Conservation (phyloP, 1,140 invertebrate genomes). For the Ylistrum balloti region DNA sequence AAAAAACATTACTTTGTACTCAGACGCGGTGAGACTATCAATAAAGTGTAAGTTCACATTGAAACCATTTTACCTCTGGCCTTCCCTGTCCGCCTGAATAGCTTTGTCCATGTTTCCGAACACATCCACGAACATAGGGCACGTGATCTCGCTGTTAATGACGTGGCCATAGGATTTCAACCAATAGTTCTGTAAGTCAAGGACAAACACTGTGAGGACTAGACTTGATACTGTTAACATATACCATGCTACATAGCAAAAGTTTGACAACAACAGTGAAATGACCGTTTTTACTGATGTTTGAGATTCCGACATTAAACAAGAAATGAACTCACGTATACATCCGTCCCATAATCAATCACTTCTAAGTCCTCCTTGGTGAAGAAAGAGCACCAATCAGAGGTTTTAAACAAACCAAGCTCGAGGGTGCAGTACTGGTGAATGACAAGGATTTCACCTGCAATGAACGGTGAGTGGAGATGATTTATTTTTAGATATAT, state of each 20-base stretch:
- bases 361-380: slow-evolving; percentile 87
- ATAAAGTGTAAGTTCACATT: too few species aligned
- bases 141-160: slow-evolving; percentile 90
- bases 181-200: slow-evolving; percentile 88
- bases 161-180: slow-evolving; percentile 91
- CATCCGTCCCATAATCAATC: slow-evolving; percentile 90
- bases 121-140: slow-evolving; percentile 89
- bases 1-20: too few species aligned
- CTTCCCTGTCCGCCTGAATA: slow-evolving; percentile 65
- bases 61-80: not conserved
- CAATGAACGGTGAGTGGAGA: too few species aligned
- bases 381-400: slow-evolving; percentile 89
- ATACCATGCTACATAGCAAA: too few species aligned
- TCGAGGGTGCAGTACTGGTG: slow-evolving; percentile 87
- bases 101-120: slow-evolving; percentile 86
- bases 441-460: slow-evolving; percentile 84
- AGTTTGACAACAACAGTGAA: too few species aligned
- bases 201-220: too few species aligned
- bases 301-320: too few species aligned
- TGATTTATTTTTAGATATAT: too few species aligned
- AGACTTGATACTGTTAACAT: too few species aligned
- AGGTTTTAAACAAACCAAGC: slow-evolving; percentile 87
- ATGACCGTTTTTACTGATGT: too few species aligned
- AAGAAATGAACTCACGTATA: slow-evolving; percentile 86
- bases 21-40: too few species aligned